Conservation (phyloP, 2,113 vertebrate species). For the Carlito syrichta region DNA sequence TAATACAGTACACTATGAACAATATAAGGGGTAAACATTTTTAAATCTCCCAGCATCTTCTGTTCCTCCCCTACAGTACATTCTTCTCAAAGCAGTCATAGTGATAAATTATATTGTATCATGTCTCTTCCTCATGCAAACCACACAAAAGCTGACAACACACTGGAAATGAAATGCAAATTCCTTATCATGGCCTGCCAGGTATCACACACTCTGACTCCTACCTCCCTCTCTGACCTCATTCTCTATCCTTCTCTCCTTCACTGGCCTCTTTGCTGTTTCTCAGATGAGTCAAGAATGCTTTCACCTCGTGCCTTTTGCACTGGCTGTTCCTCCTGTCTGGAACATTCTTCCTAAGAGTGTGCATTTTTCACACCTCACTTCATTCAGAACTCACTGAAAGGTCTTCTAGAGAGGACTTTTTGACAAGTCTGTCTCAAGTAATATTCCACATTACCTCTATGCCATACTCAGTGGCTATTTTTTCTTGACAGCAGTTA, state of each 20-base stretch:
- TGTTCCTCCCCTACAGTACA: neutral
- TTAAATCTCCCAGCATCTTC: neutral
- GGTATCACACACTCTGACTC: neutral
- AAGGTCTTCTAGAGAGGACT: neutral
- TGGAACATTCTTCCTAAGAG: neutral
- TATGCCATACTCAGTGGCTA: neutral
- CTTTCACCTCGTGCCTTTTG: neutral
- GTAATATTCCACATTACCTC: neutral
- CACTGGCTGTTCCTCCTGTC: neutral
- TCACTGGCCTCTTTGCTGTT: neutral
- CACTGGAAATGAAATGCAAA: neutral
- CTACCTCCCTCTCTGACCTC: neutral
- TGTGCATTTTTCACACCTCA: neutral
- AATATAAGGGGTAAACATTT: neutral
- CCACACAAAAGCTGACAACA: neutral
- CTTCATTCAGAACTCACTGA: neutral
- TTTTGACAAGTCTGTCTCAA: neutral
- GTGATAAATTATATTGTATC: neutral
- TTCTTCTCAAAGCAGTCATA: neutral
- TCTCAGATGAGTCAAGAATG: neutral
- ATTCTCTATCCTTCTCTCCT: neutral
- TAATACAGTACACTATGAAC: neutral
- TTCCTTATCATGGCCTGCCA: neutral
- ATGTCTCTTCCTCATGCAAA: neutral
- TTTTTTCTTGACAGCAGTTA: neutral